Percentiles rank a stretch among this genome's conserved stretches.
These are phyloP conservation scores for Peribatodes rhomboidaria DNA, from an alignment of 2,888 invertebrate species.

Conservation along the genomic window DNA sequence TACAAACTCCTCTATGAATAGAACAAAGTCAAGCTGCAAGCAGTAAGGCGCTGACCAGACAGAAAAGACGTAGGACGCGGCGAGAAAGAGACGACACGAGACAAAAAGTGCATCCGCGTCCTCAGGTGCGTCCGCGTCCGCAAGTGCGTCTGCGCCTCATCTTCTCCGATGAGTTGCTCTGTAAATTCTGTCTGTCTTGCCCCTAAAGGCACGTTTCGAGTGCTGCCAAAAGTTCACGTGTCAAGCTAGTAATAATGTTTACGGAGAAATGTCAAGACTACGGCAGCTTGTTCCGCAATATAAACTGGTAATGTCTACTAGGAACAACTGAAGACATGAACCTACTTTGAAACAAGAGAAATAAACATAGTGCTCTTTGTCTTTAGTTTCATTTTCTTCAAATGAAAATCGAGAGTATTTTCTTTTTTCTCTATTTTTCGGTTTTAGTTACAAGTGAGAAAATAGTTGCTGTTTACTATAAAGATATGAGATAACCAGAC, in stretches of 20 bases:
- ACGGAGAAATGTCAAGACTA: slow-evolving; percentile 32
- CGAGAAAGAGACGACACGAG: too few relatives aligned
- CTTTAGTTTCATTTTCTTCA: background rate
- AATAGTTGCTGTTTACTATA: too few relatives aligned
- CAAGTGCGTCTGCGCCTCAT: too few relatives aligned
- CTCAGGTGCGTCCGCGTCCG: too few relatives aligned
- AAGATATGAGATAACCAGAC: too few relatives aligned
- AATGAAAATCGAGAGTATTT: background rate
- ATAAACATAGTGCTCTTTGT: background rate
- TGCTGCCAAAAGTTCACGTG: slow-evolving; percentile 18
- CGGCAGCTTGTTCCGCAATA: slow-evolving; percentile 22
- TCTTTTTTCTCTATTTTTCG: too few relatives aligned
- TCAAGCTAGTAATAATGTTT: slow-evolving; percentile 17
- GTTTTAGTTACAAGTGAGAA: too few relatives aligned
- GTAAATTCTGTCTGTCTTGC: too few relatives aligned
- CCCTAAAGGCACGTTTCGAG: background rate
- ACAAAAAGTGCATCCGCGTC: too few relatives aligned
- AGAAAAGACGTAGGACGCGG: too few relatives aligned
- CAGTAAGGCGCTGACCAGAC: too few relatives aligned
- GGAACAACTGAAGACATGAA: slow-evolving; percentile 1
- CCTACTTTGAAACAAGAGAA: background rate
- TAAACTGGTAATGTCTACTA: slow-evolving; percentile 12
- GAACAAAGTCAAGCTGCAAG: background rate
- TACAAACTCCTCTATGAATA: background rate
- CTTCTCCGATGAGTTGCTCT: too few relatives aligned